Conservation (phyloP, 2,888 invertebrate genomes). For the Xanthorhoe designata region DNA sequence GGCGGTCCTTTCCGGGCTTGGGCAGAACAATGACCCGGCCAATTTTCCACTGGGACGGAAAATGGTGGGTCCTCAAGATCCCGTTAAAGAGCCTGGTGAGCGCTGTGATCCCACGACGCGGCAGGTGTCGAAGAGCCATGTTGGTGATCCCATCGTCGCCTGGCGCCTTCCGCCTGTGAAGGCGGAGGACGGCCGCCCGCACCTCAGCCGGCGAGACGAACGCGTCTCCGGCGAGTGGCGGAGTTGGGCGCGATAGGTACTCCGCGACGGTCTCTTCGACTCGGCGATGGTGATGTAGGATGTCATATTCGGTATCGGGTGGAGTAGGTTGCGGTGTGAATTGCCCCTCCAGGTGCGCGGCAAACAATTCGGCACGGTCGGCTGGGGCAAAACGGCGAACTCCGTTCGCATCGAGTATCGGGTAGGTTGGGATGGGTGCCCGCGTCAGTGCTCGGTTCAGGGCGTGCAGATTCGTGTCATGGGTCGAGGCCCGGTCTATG, state of each 20-base stretch:
- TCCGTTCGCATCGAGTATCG: neutral
- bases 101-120: neutral
- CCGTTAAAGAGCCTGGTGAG: slow-evolving; percentile 27
- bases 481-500: neutral
- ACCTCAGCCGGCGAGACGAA: slow-evolving; percentile 19
- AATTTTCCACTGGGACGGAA: slow-evolving; percentile 35
- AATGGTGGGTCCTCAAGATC: slow-evolving; percentile 22
- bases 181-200: slow-evolving; percentile 4
- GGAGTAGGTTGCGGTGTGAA: neutral
- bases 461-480: neutral
- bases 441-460: neutral
- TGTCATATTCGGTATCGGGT: neutral
- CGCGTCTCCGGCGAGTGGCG: neutral
- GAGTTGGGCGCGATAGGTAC: neutral
- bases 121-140: slow-evolving; percentile 5
- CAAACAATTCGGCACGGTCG: neutral
- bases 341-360: neutral
- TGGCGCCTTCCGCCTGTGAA: slow-evolving; percentile 14
- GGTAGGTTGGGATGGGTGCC: neutral
- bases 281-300: neutral
- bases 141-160: slow-evolving; percentile 14
- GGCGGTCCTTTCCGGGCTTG: slow-evolving; percentile 42
- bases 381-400: neutral
- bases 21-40: slow-evolving; percentile 41
- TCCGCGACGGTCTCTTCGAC: neutral